Evolutionary conservation across 2,113 vertebrate genomes (phyloP).

Genomic region (Epinephelus moara): DNA sequence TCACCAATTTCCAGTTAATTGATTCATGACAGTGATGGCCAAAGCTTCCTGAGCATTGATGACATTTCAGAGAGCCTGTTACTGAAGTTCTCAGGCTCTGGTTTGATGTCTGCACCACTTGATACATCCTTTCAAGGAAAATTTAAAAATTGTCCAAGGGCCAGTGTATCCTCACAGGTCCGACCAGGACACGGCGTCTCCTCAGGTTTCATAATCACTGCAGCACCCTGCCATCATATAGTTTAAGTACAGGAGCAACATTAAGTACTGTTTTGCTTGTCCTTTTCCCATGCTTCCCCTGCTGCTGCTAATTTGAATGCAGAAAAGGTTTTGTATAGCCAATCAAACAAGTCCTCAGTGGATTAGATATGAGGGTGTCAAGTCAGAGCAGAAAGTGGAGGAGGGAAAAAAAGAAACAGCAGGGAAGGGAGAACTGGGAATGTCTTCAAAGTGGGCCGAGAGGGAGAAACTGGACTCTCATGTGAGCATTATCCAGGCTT

Average conservation of each 20-base stretch:
- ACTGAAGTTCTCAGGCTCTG: not conserved
- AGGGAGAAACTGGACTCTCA: slow-evolving; percentile 20
- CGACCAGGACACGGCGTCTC: not conserved
- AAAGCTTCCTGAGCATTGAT: not conserved
- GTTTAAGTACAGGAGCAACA: slow-evolving; percentile 21
- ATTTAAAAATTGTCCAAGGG: not conserved
- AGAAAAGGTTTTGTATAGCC: slow-evolving; percentile 3
- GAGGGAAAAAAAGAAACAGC: not conserved
- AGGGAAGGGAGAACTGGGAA: slow-evolving; percentile 20
- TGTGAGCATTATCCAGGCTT: slow-evolving; percentile 15
- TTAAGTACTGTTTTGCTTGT: slow-evolving; percentile 15
- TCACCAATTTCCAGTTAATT: slow-evolving; percentile 19
- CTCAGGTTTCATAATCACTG: slow-evolving; percentile 17
- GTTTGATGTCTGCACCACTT: slow-evolving; percentile 28
- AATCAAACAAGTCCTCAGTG: slow-evolving; percentile 10
- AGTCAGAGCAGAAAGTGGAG: not conserved
- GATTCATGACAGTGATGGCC: not conserved
- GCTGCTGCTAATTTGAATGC: not conserved
- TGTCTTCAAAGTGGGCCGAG: slow-evolving; percentile 22
- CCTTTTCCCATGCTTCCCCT: not conserved
- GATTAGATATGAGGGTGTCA: not conserved
- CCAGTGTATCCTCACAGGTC: not conserved
- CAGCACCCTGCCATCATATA: not conserved
- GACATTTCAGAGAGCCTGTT: not conserved
- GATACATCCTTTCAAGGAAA: slow-evolving; percentile 8